Percentiles rank a stretch among this genome's conserved stretches.
phyloP scores from a whole-genome alignment of 1,140 invertebrate genomes.

The Drosophila bocki region DNA sequence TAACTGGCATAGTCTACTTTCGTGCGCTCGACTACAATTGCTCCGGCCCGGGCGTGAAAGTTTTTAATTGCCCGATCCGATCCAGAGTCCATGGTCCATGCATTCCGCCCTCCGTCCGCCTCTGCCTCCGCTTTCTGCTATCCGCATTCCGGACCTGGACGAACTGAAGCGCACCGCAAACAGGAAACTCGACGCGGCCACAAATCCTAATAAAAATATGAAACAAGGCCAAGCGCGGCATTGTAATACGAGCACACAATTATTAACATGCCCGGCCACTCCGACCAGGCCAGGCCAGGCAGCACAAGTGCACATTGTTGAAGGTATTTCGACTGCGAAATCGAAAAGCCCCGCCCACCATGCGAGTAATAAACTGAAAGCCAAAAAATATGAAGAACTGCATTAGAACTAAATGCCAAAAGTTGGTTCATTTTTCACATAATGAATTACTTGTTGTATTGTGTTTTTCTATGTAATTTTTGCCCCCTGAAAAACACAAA shows the following conservation, averaged over 20 bases:
- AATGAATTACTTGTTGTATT: slow-evolving; percentile 25
- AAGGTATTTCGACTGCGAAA: slow-evolving; percentile 42
- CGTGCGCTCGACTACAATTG: slow-evolving; percentile 39
- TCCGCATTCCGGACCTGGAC: neutral
- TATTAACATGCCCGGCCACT: slow-evolving; percentile 41
- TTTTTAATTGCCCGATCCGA: slow-evolving; percentile 52
- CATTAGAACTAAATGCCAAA: slow-evolving; percentile 55
- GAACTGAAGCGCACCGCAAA: slow-evolving; percentile 53
- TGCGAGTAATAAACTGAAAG: slow-evolving; percentile 62
- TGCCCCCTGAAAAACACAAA: slow-evolving; percentile 6
- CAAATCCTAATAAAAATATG: slow-evolving; percentile 55
- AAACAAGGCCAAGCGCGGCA: slow-evolving; percentile 49
- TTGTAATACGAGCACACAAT: slow-evolving; percentile 50
- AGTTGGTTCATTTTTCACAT: slow-evolving; percentile 38
- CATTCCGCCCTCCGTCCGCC: neutral
- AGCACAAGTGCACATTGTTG: slow-evolving; percentile 41
- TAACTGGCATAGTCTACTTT: slow-evolving; percentile 60
- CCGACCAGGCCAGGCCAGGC: slow-evolving; percentile 1
- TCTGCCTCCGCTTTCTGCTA: neutral
- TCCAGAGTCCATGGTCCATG: slow-evolving; percentile 19
- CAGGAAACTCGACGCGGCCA: slow-evolving; percentile 36
- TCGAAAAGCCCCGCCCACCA: slow-evolving; percentile 12
- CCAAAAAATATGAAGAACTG: slow-evolving; percentile 36
- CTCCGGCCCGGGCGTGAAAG: slow-evolving; percentile 42
- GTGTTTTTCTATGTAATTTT: slow-evolving; percentile 1